A percentile compares a stretch with the other conserved stretches of the same genome.
phyloP scores from a whole-genome alignment of 2,797 vertebrate genomes.

The Gallinago nigripennis region DNA sequence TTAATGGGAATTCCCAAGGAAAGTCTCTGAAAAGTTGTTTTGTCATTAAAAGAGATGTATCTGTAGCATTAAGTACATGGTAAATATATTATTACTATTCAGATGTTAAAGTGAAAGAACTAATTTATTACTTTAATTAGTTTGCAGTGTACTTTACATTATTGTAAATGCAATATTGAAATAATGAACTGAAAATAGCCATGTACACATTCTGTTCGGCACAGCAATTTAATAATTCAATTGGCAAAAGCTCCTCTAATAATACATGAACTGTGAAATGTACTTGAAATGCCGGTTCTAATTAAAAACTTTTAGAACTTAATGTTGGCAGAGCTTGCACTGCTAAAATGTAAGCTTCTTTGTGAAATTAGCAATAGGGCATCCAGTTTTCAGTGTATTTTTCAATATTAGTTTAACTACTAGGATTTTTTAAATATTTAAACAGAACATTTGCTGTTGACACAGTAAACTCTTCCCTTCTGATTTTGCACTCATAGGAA shows the following conservation, averaged over 20 bases:
- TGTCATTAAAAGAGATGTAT: neutral
- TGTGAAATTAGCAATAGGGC: neutral
- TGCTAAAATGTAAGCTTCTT: neutral
- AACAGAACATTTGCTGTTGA: slow-evolving; percentile 19
- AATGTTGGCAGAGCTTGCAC: slow-evolving; percentile 1
- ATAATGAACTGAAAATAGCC: slow-evolving; percentile 45
- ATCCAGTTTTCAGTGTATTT: neutral
- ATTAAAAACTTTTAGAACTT: slow-evolving; percentile 65
- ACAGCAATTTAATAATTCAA: slow-evolving; percentile 41
- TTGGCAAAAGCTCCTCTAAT: slow-evolving; percentile 50
- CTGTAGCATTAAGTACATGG: neutral
- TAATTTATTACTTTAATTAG: slow-evolving; percentile 56
- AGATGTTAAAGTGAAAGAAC: slow-evolving; percentile 5
- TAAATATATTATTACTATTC: slow-evolving; percentile 2
- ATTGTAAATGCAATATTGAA: slow-evolving; percentile 33
- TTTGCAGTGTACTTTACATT: slow-evolving; percentile 20
- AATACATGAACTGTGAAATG: slow-evolving; percentile 35
- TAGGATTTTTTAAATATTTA: neutral
- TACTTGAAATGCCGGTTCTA: slow-evolving; percentile 51
- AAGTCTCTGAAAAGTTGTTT: neutral
- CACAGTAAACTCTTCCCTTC: neutral
- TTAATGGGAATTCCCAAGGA: neutral
- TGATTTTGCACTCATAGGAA: neutral
- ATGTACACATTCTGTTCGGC: neutral
- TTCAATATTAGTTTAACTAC: slow-evolving; percentile 46